Evolutionary conservation across 2,888 invertebrate species (phyloP).

Genomic region (Ganaspis brasiliensis): DNA sequence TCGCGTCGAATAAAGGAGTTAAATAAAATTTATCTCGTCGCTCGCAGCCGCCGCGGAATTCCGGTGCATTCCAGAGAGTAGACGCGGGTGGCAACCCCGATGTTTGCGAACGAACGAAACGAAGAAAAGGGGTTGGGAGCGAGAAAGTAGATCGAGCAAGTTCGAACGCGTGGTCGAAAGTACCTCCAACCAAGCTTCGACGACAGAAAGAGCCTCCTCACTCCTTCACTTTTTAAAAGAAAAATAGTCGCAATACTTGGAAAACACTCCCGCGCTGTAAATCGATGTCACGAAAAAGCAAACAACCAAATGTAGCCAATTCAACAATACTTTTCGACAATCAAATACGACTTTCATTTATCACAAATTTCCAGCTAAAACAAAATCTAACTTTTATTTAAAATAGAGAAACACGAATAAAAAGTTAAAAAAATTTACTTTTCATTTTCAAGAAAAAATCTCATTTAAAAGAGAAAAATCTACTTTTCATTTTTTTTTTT

Average conservation of each 20-base stretch:
- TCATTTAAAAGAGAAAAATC: too few species aligned
- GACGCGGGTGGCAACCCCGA: slow-evolving; percentile 64
- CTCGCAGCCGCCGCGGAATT: slow-evolving; percentile 71
- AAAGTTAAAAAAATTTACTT: too few species aligned
- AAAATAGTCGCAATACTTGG: slow-evolving; percentile 38
- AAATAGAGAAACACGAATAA: too few species aligned
- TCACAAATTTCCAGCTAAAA: background rate
- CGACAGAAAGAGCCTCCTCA: slow-evolving; percentile 32
- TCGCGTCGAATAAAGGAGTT: slow-evolving; percentile 59
- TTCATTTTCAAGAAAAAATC: too few species aligned
- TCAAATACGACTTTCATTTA: background rate
- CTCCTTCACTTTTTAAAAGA: slow-evolving; percentile 15
- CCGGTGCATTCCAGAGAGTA: slow-evolving; percentile 67
- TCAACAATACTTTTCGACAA: slow-evolving; percentile 18
- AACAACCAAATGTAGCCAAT: slow-evolving; percentile 29
- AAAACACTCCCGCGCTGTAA: slow-evolving; percentile 35
- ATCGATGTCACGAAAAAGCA: slow-evolving; percentile 28
- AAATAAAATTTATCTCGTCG: slow-evolving; percentile 74
- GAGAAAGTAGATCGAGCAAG: slow-evolving; percentile 29
- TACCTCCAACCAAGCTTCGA: slow-evolving; percentile 49
- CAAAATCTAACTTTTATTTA: too few species aligned
- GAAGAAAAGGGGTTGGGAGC: slow-evolving; percentile 46
- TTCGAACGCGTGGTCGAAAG: slow-evolving; percentile 42
- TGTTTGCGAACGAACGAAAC: slow-evolving; percentile 36
- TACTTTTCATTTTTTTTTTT: too few species aligned